phyloP scores from a whole-genome alignment of 1,140 invertebrate species.

The Zaprionus tsacasi region DNA sequence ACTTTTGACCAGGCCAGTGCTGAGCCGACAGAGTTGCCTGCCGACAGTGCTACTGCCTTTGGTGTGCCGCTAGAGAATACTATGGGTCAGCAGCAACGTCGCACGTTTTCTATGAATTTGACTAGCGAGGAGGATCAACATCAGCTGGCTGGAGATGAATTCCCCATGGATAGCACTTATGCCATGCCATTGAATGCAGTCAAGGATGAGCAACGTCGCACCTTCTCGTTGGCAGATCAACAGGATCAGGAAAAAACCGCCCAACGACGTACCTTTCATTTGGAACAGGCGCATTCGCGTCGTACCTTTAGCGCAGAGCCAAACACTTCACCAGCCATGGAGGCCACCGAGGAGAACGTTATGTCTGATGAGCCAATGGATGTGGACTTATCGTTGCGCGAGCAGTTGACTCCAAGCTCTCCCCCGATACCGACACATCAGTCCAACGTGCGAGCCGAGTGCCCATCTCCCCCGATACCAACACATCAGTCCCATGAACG shows the following conservation, averaged over 20 bases:
- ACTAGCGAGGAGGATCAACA: not conserved
- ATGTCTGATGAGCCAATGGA: constrained; percentile 60
- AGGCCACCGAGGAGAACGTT: constrained; percentile 57
- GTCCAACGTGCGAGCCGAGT: not conserved
- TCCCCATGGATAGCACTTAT: constrained; percentile 16
- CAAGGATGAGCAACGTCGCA: constrained; percentile 10
- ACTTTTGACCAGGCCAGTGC: constrained; percentile 33
- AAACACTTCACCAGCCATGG: constrained; percentile 37
- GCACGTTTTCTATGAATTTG: constrained; percentile 37
- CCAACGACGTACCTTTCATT: not conserved
- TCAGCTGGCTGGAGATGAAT: constrained; percentile 1
- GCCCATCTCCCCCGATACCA: constrained; percentile 6
- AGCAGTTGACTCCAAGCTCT: not conserved
- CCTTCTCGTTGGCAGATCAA: constrained; percentile 1
- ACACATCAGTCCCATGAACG: not conserved
- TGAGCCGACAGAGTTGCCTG: not conserved
- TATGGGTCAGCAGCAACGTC: constrained; percentile 15
- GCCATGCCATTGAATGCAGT: constrained; percentile 12
- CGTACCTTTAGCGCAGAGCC: constrained; percentile 46
- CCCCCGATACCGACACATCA: constrained; percentile 47
- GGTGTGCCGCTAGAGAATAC: constrained; percentile 22
- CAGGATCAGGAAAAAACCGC: not conserved
- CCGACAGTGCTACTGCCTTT: constrained; percentile 7
- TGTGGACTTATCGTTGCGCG: constrained; percentile 53
- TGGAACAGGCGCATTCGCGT: constrained; percentile 2